These are phyloP conservation scores for Syrista parreyssii DNA, from an alignment of 2,888 invertebrate species.

Conservation along the genomic window DNA sequence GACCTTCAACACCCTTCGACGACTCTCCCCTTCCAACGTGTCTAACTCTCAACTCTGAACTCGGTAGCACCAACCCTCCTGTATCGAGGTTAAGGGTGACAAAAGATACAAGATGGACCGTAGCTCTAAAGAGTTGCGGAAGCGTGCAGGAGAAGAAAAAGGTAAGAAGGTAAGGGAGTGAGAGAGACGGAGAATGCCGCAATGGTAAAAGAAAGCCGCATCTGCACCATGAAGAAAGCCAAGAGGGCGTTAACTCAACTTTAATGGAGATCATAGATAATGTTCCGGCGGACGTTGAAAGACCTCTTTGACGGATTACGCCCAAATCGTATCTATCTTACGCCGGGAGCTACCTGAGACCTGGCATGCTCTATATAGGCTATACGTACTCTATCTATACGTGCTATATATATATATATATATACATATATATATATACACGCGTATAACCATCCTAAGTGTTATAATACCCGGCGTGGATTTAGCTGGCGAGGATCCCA, in stretches of 20 bases:
- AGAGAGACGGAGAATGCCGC: constrained; percentile 3
- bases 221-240: constrained; percentile 36
- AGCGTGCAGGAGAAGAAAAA: not conserved
- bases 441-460: constrained; percentile 37
- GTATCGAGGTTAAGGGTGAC: not conserved
- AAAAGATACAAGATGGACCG: not conserved
- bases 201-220: constrained; percentile 9
- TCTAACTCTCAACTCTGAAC: not conserved
- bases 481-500: constrained; percentile 12
- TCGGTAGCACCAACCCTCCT: not conserved
- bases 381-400: not conserved
- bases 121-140: constrained; percentile 3
- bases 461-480: constrained; percentile 48
- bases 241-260: constrained; percentile 65
- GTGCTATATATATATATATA: too few species aligned
- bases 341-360: constrained; percentile 31
- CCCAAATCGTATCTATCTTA: constrained; percentile 59
- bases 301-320: constrained; percentile 64
- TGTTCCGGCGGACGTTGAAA: constrained; percentile 54
- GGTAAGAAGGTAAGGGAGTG: constrained; percentile 15
- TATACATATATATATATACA: not conserved
- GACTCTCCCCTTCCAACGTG: not conserved
- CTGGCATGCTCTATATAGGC: constrained; percentile 2
- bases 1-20: not conserved
- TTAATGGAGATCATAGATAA: constrained; percentile 66